Evolutionary conservation across 2,797 vertebrate species (phyloP), one percentile per base, ranked within the genome.

Genomic region (Cuniculus paca): DNA sequence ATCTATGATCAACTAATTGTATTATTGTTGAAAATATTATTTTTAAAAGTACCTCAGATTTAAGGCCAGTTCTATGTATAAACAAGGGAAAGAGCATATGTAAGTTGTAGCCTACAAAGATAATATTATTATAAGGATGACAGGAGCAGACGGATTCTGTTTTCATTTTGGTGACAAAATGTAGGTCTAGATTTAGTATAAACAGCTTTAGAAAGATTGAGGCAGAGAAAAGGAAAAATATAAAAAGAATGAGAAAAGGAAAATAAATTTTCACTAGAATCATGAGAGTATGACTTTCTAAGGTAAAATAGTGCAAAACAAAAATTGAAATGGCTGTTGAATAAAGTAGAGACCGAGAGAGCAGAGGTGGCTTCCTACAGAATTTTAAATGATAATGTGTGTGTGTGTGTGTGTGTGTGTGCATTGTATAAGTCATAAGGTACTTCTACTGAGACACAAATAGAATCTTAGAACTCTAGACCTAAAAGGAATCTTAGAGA

Each of bases 141-240:
- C 45, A 94, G 52, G 39, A 95, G 80, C 90, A 95, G 65, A 86
- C 48, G 61, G 56, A 95, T 80, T 88, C 77, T 95, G 52, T 85
- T 96, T 94, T 95, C 88, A 95, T 92, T 95, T 96, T 94, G 84
- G 88, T 96, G 78, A 88, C 45, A 97, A 95, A 95, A 86, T 0
- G 0, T 72, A 95, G 85, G 48, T 94, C 95, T 95, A 86, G 16
- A 90, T 80, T 92, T 80, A 91, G 36, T 61, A 39, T 94, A 81
- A 96, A 92, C 65, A 95, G 84, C 52, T 91, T 87, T 36, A 54
- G 45, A 95, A 36, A 83, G 34, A 86, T 34, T 72, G 75, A 96
- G 60, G 26, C 45, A 68, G 34, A 56, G 36, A 61, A 87, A 28
- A 81, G 34, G 11, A 39, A 88, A 94, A 81, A 81, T 28, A 81